Conservation (phyloP, 2,113 vertebrate genomes). For the Microtus ochrogaster region DNA sequence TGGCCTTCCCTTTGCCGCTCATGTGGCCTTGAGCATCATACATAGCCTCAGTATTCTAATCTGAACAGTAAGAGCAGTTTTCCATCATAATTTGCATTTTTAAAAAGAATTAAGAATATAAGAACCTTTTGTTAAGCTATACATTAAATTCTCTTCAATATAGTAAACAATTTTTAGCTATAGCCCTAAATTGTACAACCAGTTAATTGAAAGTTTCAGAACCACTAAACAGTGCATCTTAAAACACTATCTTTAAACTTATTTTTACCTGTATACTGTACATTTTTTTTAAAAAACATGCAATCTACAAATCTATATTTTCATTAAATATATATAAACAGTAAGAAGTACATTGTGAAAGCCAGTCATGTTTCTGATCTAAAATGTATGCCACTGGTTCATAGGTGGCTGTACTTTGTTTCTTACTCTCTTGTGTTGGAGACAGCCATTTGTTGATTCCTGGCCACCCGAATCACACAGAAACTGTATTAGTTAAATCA, state of each 20-base stretch:
- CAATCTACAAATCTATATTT: constrained; percentile 4
- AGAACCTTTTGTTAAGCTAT: constrained; percentile 14
- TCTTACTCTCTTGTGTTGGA: neutral
- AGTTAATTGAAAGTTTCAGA: constrained; percentile 14
- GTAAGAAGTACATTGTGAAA: neutral
- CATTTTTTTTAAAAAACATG: neutral
- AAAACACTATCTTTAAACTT: constrained; percentile 8
- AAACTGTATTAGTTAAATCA: too few relatives aligned
- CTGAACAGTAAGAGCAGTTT: neutral
- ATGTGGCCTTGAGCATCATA: neutral
- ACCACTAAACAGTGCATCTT: neutral
- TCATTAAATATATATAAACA: neutral
- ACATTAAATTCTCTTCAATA: neutral
- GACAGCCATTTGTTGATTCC: too few relatives aligned
- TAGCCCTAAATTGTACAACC: neutral
- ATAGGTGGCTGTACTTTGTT: neutral
- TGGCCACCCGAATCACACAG: too few relatives aligned
- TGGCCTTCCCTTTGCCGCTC: neutral
- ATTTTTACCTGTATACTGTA: neutral
- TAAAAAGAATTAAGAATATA: neutral
- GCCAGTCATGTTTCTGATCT: neutral
- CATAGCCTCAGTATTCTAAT: neutral
- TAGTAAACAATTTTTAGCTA: neutral
- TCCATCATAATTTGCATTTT: neutral
- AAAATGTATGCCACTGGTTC: neutral